Base-by-base conservation (phyloP, 2,888 invertebrate species). In the Glaucopsyche alexis region DNA sequence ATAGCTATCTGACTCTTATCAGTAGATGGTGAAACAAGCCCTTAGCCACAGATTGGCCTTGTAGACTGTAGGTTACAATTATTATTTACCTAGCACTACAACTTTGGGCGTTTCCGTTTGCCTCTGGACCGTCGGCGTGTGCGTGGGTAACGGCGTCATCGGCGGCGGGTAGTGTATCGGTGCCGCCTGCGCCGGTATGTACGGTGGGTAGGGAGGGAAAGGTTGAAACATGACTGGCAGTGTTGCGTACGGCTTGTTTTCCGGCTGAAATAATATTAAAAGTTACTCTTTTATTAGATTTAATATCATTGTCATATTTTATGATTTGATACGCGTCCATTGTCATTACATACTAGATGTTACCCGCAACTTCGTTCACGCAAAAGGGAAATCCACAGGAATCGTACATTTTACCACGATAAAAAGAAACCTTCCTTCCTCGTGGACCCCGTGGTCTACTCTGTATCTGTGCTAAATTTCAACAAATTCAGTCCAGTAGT, bases 91-190 rank as follows among this genome's bases (percentile, higher is more conserved):
- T 85, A 94, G 81, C 76, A 94, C 87, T 73, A 94, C 86, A 75
- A 94, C 90, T 85, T 94, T 94, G 14, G 92, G 87, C 70, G 89
- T 88, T 49, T 95, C 95, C 1, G 84, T 81, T 72, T 88, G 90
- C 76, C 88, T 82, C 13, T 84, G 88, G n/a, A 85, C 76, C 13
- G 84, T 75, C 0, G 83, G 78, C 3, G 83, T 78, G 73, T 87
- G 87, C 0, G 80, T 83, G 71, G 83, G 88, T 80, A 88, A 86
- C 74, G 81, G 92, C 78, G 87, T 86, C 79, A 86, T 88, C 75
- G 83, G 94, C 76, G 84, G 93, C 75, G 82, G 94, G 82, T 91
- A 85, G 87, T 94, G 87, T 2, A 92, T 83, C 2, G 91, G 88
- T n/a, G 86, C 84, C 0, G 86, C 84, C 1, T 87, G 79, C 0